A percentile compares a stretch with the other conserved stretches of the same genome.
These are phyloP conservation scores for Madoqua kirkii DNA, from an alignment of 2,113 vertebrate species.

Conservation along the genomic window DNA sequence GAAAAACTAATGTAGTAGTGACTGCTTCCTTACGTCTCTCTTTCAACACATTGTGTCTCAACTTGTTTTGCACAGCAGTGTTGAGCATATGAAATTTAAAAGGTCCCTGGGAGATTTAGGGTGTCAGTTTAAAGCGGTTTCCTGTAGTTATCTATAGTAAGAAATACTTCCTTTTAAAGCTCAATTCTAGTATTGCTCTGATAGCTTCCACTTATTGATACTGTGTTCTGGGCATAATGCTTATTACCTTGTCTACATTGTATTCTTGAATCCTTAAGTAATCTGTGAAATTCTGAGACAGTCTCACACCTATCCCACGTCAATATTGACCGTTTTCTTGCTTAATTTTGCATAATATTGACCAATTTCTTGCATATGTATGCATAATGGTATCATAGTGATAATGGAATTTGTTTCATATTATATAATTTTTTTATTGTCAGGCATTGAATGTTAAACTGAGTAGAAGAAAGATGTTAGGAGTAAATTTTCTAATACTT, in stretches of 20 bases:
- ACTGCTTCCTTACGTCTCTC: not conserved
- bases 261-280: not conserved
- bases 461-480: not conserved
- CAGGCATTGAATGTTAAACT: not conserved
- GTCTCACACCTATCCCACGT: not conserved
- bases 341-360: not conserved
- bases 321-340: not conserved
- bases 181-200: not conserved
- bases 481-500: conserved; percentile 14
- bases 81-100: not conserved
- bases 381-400: not conserved
- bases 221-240: not conserved
- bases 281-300: not conserved
- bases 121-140: not conserved
- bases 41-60: not conserved
- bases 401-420: not conserved
- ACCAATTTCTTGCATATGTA: not conserved
- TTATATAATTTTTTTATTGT: not conserved
- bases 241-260: not conserved
- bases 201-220: not conserved
- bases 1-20: not conserved
- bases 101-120: not conserved
- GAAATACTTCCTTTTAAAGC: not conserved
- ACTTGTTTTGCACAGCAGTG: not conserved
- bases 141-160: not conserved